Conservation (phyloP, 2,888 invertebrate genomes). For the Coleophora deauratella region DNA sequence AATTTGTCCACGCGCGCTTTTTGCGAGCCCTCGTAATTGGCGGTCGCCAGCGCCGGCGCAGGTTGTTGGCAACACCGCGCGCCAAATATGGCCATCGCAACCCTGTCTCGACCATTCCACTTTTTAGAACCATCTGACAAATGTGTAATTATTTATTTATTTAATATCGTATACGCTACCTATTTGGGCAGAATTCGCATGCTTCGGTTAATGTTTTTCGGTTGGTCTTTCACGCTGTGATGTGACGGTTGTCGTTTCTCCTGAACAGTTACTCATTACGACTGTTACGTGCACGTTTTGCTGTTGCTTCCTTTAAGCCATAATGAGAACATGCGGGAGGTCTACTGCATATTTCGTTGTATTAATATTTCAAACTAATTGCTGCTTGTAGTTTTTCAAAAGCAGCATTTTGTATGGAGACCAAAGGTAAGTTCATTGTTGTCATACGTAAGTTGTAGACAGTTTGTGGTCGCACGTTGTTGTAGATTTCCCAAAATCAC, state of each 20-base stretch:
- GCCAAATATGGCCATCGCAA: constrained; percentile 55
- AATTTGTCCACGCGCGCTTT: constrained; percentile 67
- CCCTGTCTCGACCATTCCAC: constrained; percentile 48
- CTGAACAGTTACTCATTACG: no score
- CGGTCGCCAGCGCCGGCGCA: constrained; percentile 52
- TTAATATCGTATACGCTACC: constrained; percentile 56
- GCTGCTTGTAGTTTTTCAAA: no score
- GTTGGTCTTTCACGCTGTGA: constrained; percentile 21
- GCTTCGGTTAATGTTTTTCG: constrained; percentile 46
- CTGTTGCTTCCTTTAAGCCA: no score
- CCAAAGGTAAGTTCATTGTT: no score
- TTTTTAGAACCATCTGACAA: constrained; percentile 71
- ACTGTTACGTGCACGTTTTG: no score
- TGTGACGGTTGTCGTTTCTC: not conserved
- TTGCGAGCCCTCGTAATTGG: constrained; percentile 63
- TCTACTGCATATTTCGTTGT: no score
- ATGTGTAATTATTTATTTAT: constrained; percentile 75
- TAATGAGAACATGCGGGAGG: no score
- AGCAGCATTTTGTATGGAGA: no score
- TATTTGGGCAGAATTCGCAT: constrained; percentile 67
- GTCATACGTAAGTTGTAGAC: no score
- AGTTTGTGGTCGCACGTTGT: no score
- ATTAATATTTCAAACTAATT: no score
- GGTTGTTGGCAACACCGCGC: constrained; percentile 35
- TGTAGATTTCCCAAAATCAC: no score